Evolutionary conservation across 2,797 vertebrate genomes (phyloP), one percentile per base, ranked within the genome.

Genomic region (Loriculus beryllinus): DNA sequence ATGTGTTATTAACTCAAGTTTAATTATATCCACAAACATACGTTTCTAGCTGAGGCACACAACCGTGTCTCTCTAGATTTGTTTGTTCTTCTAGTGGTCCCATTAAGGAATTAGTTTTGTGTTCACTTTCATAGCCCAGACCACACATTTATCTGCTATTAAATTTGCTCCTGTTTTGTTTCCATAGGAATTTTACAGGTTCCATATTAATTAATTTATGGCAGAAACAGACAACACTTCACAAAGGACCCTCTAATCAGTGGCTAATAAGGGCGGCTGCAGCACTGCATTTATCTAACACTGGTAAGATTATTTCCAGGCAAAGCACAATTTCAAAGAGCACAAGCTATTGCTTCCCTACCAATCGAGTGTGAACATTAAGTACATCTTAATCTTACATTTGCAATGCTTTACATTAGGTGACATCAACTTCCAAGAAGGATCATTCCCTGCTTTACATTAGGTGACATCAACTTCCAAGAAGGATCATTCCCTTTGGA

Each of bases 11-110:
- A 96, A 89, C 89, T 84, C 0, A 94, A 95, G 80, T 93, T 96
- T 95, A 96, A 96, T 96, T 95, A 95, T 70, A 90, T 60, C 89
- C 92, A 96, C 82, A 96, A 88, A 96, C 70, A 77, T 63, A 49
- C 45, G 26, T 56, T 93, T 86, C 85, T 81, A 94, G 76, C 70
- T 60, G 80, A 87, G 80, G 76, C 45, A 81, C 29, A 69, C 37
- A 79, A 72, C 79, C 33, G 20, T 2, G 3, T 56, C 85, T 70
- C 82, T 57, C 25, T 12, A 74, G 56, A 57, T 74, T 33, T 79
- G 82, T 70, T 91, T 92, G 74, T 54, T 91, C 76, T 94, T 93
- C 80, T 78, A 72, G 86, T 2, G 4, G 81, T 77, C 62, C 74
- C 78, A 60, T 83, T 92, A 95, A 88, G 63, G 90, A 94, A 86